A percentile compares a stretch with the other conserved stretches of the same genome.
Conservation (phyloP, 2,113 vertebrate genomes). For the Oenanthe melanoleuca region DNA sequence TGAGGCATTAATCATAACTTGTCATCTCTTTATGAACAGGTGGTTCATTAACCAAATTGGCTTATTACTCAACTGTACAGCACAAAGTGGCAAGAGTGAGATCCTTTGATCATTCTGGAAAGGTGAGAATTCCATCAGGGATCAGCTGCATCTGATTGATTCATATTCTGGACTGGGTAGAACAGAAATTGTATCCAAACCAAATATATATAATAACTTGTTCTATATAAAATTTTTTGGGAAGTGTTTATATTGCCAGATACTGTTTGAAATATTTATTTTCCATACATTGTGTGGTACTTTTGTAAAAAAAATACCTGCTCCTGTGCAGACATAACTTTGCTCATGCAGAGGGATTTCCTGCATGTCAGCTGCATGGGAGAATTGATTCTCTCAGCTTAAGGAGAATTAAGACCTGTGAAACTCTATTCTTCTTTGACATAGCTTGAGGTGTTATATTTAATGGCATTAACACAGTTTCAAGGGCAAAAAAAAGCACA, state of each 20-base stretch:
- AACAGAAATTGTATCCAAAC: neutral
- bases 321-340: neutral
- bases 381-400: neutral
- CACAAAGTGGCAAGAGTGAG: slow-evolving; percentile 97
- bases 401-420: neutral
- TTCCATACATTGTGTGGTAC: neutral
- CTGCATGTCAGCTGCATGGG: neutral
- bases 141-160: neutral
- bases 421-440: neutral
- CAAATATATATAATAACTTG: neutral
- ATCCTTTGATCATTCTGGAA: slow-evolving; percentile 91
- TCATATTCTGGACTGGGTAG: neutral
- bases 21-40: slow-evolving; percentile 74
- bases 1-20: neutral
- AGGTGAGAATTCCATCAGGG: slow-evolving; percentile 73
- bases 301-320: neutral
- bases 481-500: neutral
- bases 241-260: neutral
- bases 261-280: neutral
- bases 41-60: slow-evolving; percentile 94
- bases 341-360: neutral
- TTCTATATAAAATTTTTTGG: neutral
- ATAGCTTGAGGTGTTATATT: neutral
- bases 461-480: neutral
- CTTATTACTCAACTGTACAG: slow-evolving; percentile 97